Evolutionary conservation across 2,113 vertebrate species (phyloP).

Genomic region (Corythoichthys intestinalis): DNA sequence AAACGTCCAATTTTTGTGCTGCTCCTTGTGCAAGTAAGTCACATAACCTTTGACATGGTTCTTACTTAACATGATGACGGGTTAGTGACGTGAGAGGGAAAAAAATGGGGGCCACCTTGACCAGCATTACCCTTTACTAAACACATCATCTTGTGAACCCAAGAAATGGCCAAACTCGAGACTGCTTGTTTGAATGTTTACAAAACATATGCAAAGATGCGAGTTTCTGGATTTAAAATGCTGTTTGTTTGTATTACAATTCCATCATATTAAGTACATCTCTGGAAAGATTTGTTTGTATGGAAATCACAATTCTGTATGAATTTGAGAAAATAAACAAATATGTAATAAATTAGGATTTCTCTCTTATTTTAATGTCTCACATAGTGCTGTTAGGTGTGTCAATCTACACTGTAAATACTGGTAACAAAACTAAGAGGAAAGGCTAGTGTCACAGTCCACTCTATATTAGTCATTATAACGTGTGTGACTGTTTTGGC

Average conservation of each 20-base stretch:
- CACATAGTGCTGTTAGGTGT: constrained; percentile 12
- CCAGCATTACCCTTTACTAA: background rate
- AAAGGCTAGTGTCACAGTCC: constrained; percentile 2
- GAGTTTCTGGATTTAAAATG: background rate
- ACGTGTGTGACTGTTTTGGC: constrained; percentile 16
- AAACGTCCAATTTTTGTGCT: constrained; percentile 2
- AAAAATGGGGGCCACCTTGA: background rate
- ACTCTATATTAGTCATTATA: constrained; percentile 18
- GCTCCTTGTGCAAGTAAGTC: background rate
- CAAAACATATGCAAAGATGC: background rate
- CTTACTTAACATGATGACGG: background rate
- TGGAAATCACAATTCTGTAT: constrained; percentile 45
- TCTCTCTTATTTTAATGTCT: constrained; percentile 11
- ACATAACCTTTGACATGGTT: background rate
- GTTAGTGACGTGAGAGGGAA: background rate
- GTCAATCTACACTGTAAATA: constrained; percentile 5
- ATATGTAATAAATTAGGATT: constrained; percentile 39
- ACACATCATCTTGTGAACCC: constrained; percentile 15
- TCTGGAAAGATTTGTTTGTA: constrained; percentile 44
- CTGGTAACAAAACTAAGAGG: background rate
- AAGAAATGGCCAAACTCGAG: constrained; percentile 27
- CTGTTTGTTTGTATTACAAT: background rate
- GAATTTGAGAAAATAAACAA: constrained; percentile 38
- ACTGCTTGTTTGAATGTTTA: constrained; percentile 44
- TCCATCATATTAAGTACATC: background rate